Percentiles rank a stretch among this genome's conserved stretches.
phyloP scores from a whole-genome alignment of 2,113 vertebrate species.

The Pelodiscus sinensis region DNA sequence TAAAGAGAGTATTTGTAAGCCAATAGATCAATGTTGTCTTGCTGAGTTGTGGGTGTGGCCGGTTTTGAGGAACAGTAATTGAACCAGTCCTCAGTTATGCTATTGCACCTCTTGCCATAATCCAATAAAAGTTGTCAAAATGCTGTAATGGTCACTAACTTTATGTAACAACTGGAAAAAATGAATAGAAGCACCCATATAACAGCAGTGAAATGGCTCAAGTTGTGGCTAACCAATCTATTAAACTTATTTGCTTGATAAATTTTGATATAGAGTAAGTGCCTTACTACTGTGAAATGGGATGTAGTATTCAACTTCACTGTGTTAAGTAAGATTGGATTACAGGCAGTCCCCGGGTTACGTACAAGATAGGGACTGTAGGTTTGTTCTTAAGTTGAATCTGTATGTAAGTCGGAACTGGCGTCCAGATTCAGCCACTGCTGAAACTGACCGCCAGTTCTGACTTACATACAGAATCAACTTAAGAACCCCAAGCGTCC shows the following conservation, averaged over 20 bases:
- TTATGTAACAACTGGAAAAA: conserved; percentile 40
- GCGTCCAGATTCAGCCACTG: too few species aligned
- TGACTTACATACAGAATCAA: too few species aligned
- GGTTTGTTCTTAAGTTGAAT: too few species aligned
- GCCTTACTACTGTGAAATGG: neutral
- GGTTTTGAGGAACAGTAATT: conserved; percentile 38
- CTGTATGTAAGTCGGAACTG: too few species aligned
- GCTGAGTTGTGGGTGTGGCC: neutral
- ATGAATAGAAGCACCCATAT: conserved; percentile 56
- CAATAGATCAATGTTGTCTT: neutral
- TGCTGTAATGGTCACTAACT: neutral
- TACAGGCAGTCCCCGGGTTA: too few species aligned
- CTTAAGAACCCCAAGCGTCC: too few species aligned
- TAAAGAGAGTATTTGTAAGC: conserved; percentile 47
- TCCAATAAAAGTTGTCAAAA: too few species aligned
- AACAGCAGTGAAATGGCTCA: conserved; percentile 4
- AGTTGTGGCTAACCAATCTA: too few species aligned
- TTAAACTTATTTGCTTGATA: neutral
- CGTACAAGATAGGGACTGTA: too few species aligned
- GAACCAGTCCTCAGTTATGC: conserved; percentile 31
- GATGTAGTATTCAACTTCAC: neutral
- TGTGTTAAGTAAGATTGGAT: neutral
- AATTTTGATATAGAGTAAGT: neutral
- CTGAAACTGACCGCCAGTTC: too few species aligned
- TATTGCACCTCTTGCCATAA: neutral